Percentiles rank a stretch among this genome's conserved stretches.
phyloP scores from a whole-genome alignment of 2,113 vertebrate species.

The Halcyon malimbica region DNA sequence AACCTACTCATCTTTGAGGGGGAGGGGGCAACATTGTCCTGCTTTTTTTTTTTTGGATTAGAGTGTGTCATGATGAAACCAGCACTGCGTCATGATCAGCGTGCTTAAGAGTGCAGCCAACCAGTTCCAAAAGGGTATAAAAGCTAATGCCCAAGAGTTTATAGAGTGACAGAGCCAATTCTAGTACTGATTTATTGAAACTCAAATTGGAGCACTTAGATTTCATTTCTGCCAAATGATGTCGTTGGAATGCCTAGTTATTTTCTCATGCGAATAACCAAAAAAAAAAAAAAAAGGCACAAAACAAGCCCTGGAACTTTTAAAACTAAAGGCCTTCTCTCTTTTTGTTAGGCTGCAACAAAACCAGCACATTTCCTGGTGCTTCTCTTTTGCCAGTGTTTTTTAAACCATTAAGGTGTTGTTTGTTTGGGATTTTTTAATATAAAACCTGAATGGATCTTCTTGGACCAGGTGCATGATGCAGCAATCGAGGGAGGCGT shows the following conservation, averaged over 20 bases:
- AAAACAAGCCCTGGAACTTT: background rate
- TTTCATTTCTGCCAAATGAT: slow-evolving; percentile 61
- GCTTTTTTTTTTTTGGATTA: background rate
- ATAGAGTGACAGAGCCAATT: slow-evolving; percentile 63
- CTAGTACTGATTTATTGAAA: slow-evolving; percentile 67
- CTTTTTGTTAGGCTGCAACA: background rate
- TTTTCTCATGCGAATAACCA: slow-evolving; percentile 66
- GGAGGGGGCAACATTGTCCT: background rate
- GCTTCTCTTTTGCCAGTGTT: background rate
- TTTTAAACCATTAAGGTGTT: background rate
- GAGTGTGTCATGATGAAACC: background rate
- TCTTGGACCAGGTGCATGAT: background rate
- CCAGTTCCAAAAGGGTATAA: slow-evolving; percentile 48
- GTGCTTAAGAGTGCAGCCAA: slow-evolving; percentile 36
- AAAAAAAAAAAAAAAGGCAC: background rate
- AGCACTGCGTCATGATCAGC: slow-evolving; percentile 19
- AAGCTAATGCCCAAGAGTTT: slow-evolving; percentile 66
- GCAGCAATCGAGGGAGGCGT: background rate
- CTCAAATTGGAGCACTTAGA: slow-evolving; percentile 36
- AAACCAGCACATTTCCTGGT: background rate
- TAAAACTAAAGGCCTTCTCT: slow-evolving; percentile 25
- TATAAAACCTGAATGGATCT: background rate
- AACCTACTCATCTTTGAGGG: background rate
- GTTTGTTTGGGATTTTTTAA: background rate
- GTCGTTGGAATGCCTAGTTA: slow-evolving; percentile 65